These are phyloP conservation scores for Puma concolor DNA, from an alignment of 2,113 vertebrate genomes.

Conservation along the genomic window DNA sequence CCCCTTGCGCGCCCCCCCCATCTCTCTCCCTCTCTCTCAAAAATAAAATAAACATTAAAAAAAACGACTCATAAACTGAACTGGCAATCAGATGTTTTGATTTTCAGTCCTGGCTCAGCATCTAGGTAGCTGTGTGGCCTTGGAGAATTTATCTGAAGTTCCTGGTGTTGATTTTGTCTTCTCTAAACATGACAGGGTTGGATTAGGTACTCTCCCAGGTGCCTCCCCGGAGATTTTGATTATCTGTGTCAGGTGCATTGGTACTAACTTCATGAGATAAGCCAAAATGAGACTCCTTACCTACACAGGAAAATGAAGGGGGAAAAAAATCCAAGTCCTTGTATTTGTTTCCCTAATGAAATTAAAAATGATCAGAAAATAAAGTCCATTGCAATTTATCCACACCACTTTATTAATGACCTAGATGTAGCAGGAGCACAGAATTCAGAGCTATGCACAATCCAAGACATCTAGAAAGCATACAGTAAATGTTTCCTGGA, in stretches of 20 bases:
- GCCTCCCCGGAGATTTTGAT: not conserved
- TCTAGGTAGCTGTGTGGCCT: not conserved
- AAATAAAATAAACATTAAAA: too few species aligned
- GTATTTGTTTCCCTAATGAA: conserved; percentile 7
- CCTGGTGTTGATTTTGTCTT: conserved; percentile 9
- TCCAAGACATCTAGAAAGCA: too few species aligned
- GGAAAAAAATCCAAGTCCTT: not conserved
- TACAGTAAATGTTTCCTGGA: not conserved
- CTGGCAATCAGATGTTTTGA: not conserved
- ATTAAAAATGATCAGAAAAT: not conserved
- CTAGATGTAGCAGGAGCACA: not conserved
- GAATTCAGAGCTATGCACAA: not conserved
- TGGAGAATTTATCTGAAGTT: not conserved
- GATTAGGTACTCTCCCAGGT: not conserved
- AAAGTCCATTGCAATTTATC: not conserved
- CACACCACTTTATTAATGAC: not conserved
- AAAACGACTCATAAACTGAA: not conserved
- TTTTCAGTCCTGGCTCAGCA: not conserved
- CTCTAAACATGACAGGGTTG: not conserved
- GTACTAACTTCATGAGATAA: not conserved
- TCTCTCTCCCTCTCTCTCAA: too few species aligned
- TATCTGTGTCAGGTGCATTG: not conserved
- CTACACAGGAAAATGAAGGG: not conserved
- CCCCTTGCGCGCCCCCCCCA: too few species aligned
- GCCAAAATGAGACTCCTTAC: not conserved